Evolutionary conservation across 2,113 vertebrate genomes (phyloP).

Genomic region (Pleuronectes platessa): DNA sequence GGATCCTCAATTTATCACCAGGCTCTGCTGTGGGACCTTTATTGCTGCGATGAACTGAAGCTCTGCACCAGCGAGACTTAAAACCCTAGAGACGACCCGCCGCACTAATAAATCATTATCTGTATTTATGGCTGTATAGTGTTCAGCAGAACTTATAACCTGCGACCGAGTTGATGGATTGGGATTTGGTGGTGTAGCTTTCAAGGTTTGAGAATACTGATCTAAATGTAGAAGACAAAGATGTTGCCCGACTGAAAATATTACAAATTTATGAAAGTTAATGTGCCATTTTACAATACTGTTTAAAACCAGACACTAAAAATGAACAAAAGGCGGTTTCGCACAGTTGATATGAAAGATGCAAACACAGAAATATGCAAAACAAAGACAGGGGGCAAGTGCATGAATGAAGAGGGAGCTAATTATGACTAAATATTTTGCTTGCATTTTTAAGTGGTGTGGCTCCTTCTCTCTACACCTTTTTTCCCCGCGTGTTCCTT

Average conservation of each 20-base stretch:
- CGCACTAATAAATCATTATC: not conserved
- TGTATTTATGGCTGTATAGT: too few relatives aligned
- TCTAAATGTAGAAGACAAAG: not conserved
- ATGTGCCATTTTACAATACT: too few relatives aligned
- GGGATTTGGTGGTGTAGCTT: not conserved
- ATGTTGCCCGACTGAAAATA: too few relatives aligned
- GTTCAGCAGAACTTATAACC: not conserved
- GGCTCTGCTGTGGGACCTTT: not conserved
- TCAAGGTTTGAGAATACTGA: not conserved
- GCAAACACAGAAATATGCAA: too few relatives aligned
- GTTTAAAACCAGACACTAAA: not conserved
- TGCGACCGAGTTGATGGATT: not conserved
- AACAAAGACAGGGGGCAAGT: too few relatives aligned
- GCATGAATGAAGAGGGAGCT: too few relatives aligned
- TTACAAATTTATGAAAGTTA: too few relatives aligned
- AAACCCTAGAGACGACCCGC: not conserved
- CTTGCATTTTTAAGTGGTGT: not conserved
- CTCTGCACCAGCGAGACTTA: conserved; percentile 4
- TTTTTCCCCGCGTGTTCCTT: not conserved
- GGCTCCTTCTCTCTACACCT: not conserved
- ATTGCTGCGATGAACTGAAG: not conserved
- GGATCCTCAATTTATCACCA: not conserved
- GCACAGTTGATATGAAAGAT: too few relatives aligned
- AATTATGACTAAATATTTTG: not conserved
- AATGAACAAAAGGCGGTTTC: not conserved